Conservation (phyloP, 2,113 vertebrate species). For the Phoxinus phoxinus region DNA sequence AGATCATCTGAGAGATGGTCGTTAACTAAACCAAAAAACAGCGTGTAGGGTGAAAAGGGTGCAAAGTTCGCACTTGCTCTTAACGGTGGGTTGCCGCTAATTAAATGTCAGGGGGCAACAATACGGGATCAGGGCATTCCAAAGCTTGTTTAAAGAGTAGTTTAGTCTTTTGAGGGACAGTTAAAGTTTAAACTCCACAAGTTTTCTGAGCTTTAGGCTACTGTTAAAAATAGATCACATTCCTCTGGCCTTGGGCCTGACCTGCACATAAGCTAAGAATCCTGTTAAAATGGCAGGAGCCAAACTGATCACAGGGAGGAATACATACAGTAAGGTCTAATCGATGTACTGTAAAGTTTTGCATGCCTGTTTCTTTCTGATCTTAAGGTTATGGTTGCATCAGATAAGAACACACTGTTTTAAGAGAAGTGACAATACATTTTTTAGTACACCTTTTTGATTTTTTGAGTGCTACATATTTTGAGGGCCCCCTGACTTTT, state of each 20-base stretch:
- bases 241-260: neutral
- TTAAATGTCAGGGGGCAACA: neutral
- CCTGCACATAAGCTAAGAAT: slow-evolving; percentile 33
- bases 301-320: slow-evolving; percentile 23
- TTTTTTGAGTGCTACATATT: neutral
- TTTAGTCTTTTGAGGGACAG: slow-evolving; percentile 31
- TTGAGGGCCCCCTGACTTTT: neutral
- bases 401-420: neutral
- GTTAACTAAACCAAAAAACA: slow-evolving; percentile 3
- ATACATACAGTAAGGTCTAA: slow-evolving; percentile 23
- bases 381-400: neutral
- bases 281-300: slow-evolving; percentile 32
- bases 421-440: neutral
- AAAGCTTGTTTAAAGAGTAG: neutral
- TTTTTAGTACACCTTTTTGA: neutral
- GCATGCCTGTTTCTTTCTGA: neutral
- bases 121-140: slow-evolving; percentile 29
- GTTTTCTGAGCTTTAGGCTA: slow-evolving; percentile 32
- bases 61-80: neutral
- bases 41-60: neutral
- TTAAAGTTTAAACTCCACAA: slow-evolving; percentile 29
- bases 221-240: slow-evolving; percentile 50
- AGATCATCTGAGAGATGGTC: neutral
- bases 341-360: slow-evolving; percentile 2
- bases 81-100: neutral